Evolutionary conservation across 2,797 vertebrate genomes (phyloP).

Genomic region (Potorous gilbertii): DNA sequence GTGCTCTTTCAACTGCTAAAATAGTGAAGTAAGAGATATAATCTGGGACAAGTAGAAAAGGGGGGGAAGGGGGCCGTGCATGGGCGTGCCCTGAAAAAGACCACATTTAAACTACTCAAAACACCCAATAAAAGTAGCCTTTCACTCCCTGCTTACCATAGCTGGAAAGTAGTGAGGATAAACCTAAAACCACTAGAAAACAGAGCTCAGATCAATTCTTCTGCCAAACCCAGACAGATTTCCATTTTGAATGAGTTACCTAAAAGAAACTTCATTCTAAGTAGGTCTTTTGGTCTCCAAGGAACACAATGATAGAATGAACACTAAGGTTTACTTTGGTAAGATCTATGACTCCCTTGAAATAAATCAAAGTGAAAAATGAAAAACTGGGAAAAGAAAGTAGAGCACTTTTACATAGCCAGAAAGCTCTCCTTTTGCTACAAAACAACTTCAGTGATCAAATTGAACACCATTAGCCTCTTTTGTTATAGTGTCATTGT

Average conservation of each 20-base stretch:
- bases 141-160: not conserved
- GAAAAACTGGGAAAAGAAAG: constrained; percentile 48
- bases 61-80: no score
- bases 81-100: not conserved
- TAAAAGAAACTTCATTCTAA: not conserved
- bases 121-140: not conserved
- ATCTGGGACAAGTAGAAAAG: not conserved
- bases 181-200: not conserved
- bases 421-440: constrained; percentile 40
- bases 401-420: not conserved
- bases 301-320: fast-evolving
- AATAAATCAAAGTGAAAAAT: constrained; percentile 32
- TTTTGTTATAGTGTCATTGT: not conserved
- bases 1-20: not conserved
- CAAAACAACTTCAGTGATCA: constrained; percentile 23
- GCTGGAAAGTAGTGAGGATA: not conserved
- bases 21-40: not conserved
- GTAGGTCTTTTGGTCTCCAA: not conserved
- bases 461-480: constrained; percentile 23
- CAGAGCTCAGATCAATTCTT: not conserved
- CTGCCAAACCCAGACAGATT: not conserved
- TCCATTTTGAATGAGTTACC: not conserved
- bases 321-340: not conserved
- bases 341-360: constrained; percentile 46
- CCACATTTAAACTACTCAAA: not conserved